Evolutionary conservation across 2,888 invertebrate genomes (phyloP).

Genomic region (Lepetodrilus schrolli): DNA sequence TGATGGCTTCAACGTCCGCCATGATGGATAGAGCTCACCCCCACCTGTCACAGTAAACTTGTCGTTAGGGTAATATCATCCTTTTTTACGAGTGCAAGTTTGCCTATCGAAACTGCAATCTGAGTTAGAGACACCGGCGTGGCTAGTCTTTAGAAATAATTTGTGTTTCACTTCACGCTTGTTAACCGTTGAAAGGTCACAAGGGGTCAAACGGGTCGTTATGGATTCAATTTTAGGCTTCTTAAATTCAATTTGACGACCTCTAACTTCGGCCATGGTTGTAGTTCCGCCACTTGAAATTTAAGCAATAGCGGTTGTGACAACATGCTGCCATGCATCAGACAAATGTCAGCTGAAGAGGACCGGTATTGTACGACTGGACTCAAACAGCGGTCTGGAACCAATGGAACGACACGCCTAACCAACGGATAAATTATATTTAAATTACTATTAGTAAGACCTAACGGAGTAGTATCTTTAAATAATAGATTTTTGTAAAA

Average conservation of each 20-base stretch:
- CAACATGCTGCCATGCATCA: neutral
- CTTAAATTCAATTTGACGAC: constrained; percentile 24
- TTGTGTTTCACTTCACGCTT: neutral
- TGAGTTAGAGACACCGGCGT: neutral
- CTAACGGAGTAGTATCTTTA: too few relatives aligned
- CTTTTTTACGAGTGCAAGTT: neutral
- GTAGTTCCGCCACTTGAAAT: constrained; percentile 4
- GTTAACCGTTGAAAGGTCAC: neutral
- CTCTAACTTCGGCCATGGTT: neutral
- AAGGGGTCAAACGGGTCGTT: neutral
- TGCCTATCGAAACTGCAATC: neutral
- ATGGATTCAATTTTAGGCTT: constrained; percentile 13
- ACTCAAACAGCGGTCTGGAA: too few relatives aligned
- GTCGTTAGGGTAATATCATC: constrained; percentile 7
- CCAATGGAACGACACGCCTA: too few relatives aligned
- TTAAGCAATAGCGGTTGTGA: constrained; percentile 10
- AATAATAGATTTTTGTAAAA: too few relatives aligned
- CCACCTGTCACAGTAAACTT: constrained; percentile 1
- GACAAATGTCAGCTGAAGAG: too few relatives aligned
- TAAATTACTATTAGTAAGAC: too few relatives aligned
- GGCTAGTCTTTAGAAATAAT: constrained; percentile 1
- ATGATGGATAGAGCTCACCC: neutral
- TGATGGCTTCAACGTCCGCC: neutral
- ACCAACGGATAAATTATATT: too few relatives aligned
- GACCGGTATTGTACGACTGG: too few relatives aligned